Base-by-base conservation (phyloP, 2,888 invertebrate species). In the Athalia circularis region DNA sequence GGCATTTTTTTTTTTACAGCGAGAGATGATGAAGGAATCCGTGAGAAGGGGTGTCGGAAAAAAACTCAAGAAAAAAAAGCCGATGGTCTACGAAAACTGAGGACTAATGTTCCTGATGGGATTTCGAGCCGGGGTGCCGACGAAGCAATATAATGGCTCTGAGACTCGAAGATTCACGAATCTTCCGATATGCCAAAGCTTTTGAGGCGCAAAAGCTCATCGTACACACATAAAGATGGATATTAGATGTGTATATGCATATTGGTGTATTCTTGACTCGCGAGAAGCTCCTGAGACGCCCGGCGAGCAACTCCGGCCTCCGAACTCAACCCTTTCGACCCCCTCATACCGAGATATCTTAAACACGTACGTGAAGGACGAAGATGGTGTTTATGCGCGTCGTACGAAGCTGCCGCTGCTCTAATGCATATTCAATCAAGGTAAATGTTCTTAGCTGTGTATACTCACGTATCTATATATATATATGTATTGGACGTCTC, bases 391-490 rank as follows among this genome's bases (percentile, higher is more conserved):
- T 75, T 75, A 29, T 29, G 62, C 75, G 62, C 62, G 59, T 62
- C 62, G 47, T 75, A 29, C 62, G 64, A 29, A 29, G 29, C 29
- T 29, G 29, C 29, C 29, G 29, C 50, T 50, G 29, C 48, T 43
- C 75, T 64, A 75, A 75, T 62, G 75, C 75, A 75, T 75, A 75
- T 75, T 75, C 75, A 75, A 57, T 75, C 75, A 29, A 62, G 13
- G 75, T 29, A 29, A 29, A 29, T 29, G 29, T 29, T 29, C 29
- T 29, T 29, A 29, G 29, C 29, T 29, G 29, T 29, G 29, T 29
- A 2, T 29, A 29, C 29, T n/a, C n/a, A 29, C 29, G 2, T 29
- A 29, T 29, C 29, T 29, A 29, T 29, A 29, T 29, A 29, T 29
- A 29, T 29, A 29, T 29, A 29, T 29, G 1, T 29, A 29, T 29